A percentile compares a stretch with the other conserved stretches of the same genome.
Conservation (phyloP, 2,888 invertebrate species). For the Byasa hedistus region DNA sequence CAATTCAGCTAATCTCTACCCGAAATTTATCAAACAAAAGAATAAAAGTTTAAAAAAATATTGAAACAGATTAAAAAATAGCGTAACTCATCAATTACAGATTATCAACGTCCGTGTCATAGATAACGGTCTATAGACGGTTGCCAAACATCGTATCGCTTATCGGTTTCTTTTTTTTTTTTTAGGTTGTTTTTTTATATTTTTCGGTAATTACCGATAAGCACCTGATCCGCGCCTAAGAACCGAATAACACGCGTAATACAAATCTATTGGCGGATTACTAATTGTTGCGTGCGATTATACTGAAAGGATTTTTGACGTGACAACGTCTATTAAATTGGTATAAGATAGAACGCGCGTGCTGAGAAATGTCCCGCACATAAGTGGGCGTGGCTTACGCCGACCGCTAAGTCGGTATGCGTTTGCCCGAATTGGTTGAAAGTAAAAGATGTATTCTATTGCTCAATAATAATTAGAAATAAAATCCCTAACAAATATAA, state of each 20-base stretch:
- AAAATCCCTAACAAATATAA: too few relatives aligned
- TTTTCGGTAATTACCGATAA: slow-evolving; percentile 28
- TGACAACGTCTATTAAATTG: too few relatives aligned
- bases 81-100: slow-evolving; percentile 16
- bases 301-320: too few relatives aligned
- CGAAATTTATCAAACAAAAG: not conserved
- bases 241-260: slow-evolving; percentile 23
- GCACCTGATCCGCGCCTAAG: slow-evolving; percentile 11
- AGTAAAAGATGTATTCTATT: too few relatives aligned
- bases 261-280: slow-evolving; percentile 27
- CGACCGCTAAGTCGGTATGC: too few relatives aligned
- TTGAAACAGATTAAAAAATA: slow-evolving; percentile 10
- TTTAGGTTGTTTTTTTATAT: not conserved
- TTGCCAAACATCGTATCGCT: slow-evolving; percentile 18
- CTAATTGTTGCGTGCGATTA: slow-evolving; percentile 12
- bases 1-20: not conserved
- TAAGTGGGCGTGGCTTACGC: too few relatives aligned
- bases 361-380: too few relatives aligned
- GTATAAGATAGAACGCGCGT: too few relatives aligned
- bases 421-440: too few relatives aligned
- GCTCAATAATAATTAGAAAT: too few relatives aligned
- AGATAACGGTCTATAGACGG: slow-evolving; percentile 19
- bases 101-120: slow-evolving; percentile 13
- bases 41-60: not conserved
- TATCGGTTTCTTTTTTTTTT: not conserved